phyloP scores from a whole-genome alignment of 2,113 vertebrate species.

The Sigmodon hispidus region DNA sequence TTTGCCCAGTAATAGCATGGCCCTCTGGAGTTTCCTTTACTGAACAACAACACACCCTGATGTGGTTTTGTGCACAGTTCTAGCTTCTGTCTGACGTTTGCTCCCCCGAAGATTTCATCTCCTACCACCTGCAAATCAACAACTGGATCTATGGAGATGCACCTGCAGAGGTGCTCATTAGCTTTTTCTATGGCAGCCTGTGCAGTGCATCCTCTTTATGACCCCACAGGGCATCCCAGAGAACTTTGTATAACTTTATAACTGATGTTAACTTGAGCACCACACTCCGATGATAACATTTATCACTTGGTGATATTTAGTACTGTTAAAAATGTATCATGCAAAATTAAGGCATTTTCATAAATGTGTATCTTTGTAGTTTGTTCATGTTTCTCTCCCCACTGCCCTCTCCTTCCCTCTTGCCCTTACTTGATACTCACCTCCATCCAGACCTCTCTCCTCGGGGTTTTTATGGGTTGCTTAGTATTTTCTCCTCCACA shows the following conservation, averaged over 20 bases:
- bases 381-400: background rate
- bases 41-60: conserved; percentile 89
- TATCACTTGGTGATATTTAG: background rate
- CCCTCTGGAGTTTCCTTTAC: conserved; percentile 96
- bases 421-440: background rate
- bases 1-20: conserved; percentile 93
- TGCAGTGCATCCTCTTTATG: conserved; percentile 95
- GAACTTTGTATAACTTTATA: conserved; percentile 54
- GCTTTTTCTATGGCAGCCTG: conserved; percentile 96
- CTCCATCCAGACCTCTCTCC: background rate
- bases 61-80: conserved; percentile 92
- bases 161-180: conserved; percentile 92
- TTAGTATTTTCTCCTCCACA: background rate
- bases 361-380: background rate
- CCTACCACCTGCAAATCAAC: conserved; percentile 94
- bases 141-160: conserved; percentile 91
- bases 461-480: background rate
- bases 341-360: background rate
- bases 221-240: conserved; percentile 86
- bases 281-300: background rate
- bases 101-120: conserved; percentile 90
- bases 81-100: conserved; percentile 95
- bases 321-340: background rate
- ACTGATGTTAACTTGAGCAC: background rate
- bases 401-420: background rate